Evolutionary conservation across 2,888 invertebrate genomes (phyloP), one percentile per base, ranked within the genome.

Genomic region (Anagyrus pseudococci): DNA sequence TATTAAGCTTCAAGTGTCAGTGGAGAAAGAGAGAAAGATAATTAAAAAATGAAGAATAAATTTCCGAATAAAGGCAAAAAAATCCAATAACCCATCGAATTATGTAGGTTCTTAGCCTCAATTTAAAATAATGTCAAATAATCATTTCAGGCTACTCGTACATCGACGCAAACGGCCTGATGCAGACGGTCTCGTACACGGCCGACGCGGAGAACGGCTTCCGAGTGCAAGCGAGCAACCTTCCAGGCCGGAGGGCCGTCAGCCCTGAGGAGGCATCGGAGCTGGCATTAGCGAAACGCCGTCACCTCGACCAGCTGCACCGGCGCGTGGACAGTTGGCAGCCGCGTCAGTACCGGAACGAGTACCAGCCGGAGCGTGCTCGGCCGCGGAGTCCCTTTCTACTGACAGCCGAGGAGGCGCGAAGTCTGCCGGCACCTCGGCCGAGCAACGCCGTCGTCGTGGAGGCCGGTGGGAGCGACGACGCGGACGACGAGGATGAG

Each of bases 111-210:
- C n/a, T n/a, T n/a, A n/a, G n/a, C n/a, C n/a, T n/a, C n/a, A n/a
- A n/a, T n/a, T n/a, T n/a, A n/a, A n/a, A n/a, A n/a, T n/a, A n/a
- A n/a, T n/a, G n/a, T n/a, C n/a, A n/a, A n/a, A n/a, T n/a, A n/a
- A 46, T 50, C 17, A 23, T n/a, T 8, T 8, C 52, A 75, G 87
- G 86, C 41, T 89, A 89, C 75, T 87, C 88, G 2, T 89, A 89
- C 75, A 83, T 89, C 46, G 89, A 89, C 75, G 87, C 87, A 13
- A 84, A 87, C 74, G 88, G 88, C 7, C 82, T 85, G 63, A 74
- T 87, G 26, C 89, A 89, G 77, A 86, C 85, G 6, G 87, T 88
- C 4, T 83, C 85, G 19, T 89, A 89, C 73, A 82, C 86, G 13
- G 85, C 88, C 1, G 88, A 89, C 77, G 81, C 83, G 41, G 71